Evolutionary conservation across 2,797 vertebrate species (phyloP), one percentile per base, ranked within the genome.

Genomic region (Carapus acus): DNA sequence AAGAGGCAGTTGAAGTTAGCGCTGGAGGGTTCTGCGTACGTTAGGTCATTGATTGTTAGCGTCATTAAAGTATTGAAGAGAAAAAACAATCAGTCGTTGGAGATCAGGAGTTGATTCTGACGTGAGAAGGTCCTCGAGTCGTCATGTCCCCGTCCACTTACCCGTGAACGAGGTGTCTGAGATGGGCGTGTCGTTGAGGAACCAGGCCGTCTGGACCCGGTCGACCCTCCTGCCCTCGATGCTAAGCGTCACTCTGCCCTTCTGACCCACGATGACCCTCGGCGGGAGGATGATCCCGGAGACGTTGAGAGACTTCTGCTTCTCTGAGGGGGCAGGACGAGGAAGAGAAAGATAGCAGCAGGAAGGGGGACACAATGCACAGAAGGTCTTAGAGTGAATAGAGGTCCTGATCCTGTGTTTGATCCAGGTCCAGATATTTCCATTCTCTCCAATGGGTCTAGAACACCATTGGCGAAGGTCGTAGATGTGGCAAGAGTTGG

Each of bases 281-380:
- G 88, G 88, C 12, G 89, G 89, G 47, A 90, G 78, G 60, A 90
- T 86, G 58, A 90, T 80, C 6, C 83, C 86, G 0, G 88, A 90
- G 22, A 90, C 78, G 0, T 14, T 83, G 56, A 90, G 79, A 11
- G 81, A 86, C 73, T 90, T 90, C 64, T 85, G 73, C 55, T 90
- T 90, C 59, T 90, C 89, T 90, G 61, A 2, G 29, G 43, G 20
- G n/a, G 13, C 11, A 14, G 29, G 43, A 21, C 19, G 7, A 24
- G 38, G 14, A 22, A 24, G 4, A 57, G 37, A 59, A 6, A 31
- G 1, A 44, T n/a, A n/a, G n/a, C n/a, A n/a, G n/a, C n/a, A n/a
- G n/a, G n/a, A n/a, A n/a, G n/a, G n/a, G n/a, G n/a, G n/a, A n/a
- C n/a, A n/a, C n/a, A n/a, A n/a, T n/a, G n/a, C n/a, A n/a, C n/a